Base-by-base conservation (phyloP, 1,140 invertebrate genomes). In the Mya arenaria region DNA sequence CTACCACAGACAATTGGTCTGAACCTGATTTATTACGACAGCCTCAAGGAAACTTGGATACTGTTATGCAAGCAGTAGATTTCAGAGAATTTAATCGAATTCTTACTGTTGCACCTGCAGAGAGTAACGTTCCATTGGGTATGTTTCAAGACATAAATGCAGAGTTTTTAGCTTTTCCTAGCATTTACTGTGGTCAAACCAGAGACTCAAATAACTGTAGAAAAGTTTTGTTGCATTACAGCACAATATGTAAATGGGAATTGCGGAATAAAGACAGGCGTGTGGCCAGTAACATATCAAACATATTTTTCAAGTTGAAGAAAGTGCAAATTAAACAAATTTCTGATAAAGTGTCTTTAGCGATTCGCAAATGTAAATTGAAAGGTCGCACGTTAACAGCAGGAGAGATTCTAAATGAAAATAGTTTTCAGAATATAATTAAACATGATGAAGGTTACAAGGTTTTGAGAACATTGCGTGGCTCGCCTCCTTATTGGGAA, bases 311-410 rank as follows among this genome's bases (percentile, higher is more conserved):
- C 62, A 87, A 87, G 56, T 32, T 81, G 23, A 87, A 87, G 63
- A 85, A 79, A 73, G 32, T 87, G n/a, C 86, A 87, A 75, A 75
- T 87, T 15, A 86, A 86, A 55, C 83, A 82, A 41, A 75, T 87
- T 19, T 39, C 52, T 30, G 86, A 83, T 36, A 77, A 83, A 74
- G 82, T 81, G 0, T 48, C 36, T 15, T 56, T 87, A 25, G 75
- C 84, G 23, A 63, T 87, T 6, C 55, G 86, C 34, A 83, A 78
- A 34, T 74, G 71, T 71, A 83, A 87, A 71, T 65, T 66, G 48
- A 69, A 83, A 34, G 77, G 60, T 25, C 65, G 69, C 30, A 78
- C 72, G 71, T 39, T 81, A 13, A 87, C 84, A 44, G 86, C 77
- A 41, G 52, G 65, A 39, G 75, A 87, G n/a, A 56, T 74, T 25